Base-by-base conservation (phyloP, 2,113 vertebrate species). In the Tinamus guttatus region DNA sequence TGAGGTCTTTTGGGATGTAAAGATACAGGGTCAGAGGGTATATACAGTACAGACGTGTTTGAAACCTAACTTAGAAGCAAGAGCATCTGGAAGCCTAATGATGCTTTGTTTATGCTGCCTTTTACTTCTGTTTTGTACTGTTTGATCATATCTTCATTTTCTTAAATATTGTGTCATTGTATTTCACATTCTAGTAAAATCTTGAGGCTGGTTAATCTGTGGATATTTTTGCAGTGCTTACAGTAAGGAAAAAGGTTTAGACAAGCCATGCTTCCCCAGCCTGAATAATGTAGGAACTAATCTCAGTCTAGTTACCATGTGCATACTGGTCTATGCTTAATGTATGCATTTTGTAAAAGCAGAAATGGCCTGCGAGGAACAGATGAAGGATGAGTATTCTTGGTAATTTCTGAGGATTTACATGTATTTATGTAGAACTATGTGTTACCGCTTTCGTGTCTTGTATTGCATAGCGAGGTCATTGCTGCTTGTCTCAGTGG, bases 251-350 rank as follows among this genome's bases (percentile, higher is more conserved):
- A 65, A 49, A 69, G 32, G 4, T 71, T 84, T 30, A 74, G 75
- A 30, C 76, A 68, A 38, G 6, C 79, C 17, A 3, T 75, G 81
- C 22, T 76, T 90, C 11, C 13, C 20, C 45, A 8, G 47, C 58
- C 22, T 58, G 64, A 94, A 51, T 83, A 70, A 38, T 9, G 59
- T 24, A 14, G 22, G 43, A 54, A 78, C 18, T 10, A 15, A 27
- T 88, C 20, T 27, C 12, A 15, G 49, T 69, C 49, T 38, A 28
- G 38, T 85, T 17, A 56, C 34, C n/a, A 77, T 65, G 21, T 54
- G 32, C 45, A 11, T 2, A 3, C 27, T 74, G 62, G 52, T 16
- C 65, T 86, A 3, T 0, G 0, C 71, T 52, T 58, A 38, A 63
- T 83, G 4, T 12, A 11, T 67, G 24, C 45, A 43, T 60, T 90